Evolutionary conservation across 2,797 vertebrate species (phyloP).

Genomic region (Melopsittacus undulatus): DNA sequence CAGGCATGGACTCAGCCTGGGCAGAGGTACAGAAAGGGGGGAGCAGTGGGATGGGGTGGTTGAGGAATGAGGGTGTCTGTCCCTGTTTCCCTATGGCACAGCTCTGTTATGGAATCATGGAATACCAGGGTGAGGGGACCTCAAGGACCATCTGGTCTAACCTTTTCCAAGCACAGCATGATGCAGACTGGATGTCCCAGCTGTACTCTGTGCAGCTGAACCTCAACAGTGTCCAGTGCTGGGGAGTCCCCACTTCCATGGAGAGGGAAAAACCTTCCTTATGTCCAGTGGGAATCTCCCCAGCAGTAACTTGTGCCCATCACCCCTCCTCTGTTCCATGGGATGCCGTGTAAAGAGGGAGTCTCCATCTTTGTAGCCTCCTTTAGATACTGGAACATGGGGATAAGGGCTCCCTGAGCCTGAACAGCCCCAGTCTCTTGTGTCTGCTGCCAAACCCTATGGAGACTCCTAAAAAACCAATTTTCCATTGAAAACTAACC

Average conservation of each 20-base stretch:
- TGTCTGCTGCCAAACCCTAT: not conserved
- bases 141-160: not conserved
- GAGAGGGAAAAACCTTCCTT: not conserved
- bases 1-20: not conserved
- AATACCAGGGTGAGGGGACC: not conserved
- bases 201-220: not conserved
- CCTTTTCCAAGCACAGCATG: not conserved
- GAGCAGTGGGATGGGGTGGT: accelerated
- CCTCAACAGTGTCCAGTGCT: not conserved
- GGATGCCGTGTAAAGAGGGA: accelerated
- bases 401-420: not conserved
- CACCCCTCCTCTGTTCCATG: not conserved
- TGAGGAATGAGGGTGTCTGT: not conserved
- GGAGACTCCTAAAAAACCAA: not conserved
- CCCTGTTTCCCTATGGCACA: not conserved
- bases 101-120: not conserved
- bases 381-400: not conserved
- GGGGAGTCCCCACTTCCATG: not conserved
- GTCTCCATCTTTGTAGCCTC: not conserved
- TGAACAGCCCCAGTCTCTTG: not conserved
- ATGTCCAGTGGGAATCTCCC: not conserved
- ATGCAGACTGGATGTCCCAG: not conserved
- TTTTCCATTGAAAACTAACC: not conserved
- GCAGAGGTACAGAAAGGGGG: accelerated
- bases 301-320: not conserved